Conservation (phyloP, 2,888 invertebrate species). For the Lissocephala sabroskyi region DNA sequence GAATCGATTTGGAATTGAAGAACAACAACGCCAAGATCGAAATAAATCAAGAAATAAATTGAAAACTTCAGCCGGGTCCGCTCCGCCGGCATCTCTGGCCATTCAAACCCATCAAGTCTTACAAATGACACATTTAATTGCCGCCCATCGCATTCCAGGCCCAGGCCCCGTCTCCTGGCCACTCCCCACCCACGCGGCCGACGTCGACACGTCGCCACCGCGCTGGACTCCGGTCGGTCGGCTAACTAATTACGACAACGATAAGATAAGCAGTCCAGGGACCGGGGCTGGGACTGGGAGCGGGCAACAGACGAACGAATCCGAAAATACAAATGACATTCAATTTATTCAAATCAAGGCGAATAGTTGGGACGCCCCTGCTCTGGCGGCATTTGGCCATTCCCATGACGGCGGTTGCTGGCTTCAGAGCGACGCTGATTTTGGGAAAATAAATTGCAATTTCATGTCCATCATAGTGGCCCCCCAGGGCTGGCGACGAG, state of each 20-base stretch:
- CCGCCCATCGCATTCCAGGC: conserved; percentile 6
- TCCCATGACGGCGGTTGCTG: conserved; percentile 18
- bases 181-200: conserved; percentile 5
- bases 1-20: neutral
- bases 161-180: neutral
- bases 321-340: conserved; percentile 60
- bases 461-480: conserved; percentile 52
- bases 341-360: conserved; percentile 66
- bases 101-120: conserved; percentile 12
- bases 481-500: too few species aligned
- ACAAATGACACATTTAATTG: conserved; percentile 53
- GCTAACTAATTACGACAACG: conserved; percentile 60
- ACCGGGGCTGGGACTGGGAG: conserved; percentile 4
- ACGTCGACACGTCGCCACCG: conserved; percentile 33
- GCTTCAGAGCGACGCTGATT: conserved; percentile 42
- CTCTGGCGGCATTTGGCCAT: conserved; percentile 8
- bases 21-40: conserved; percentile 43
- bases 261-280: conserved; percentile 56
- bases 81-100: conserved; percentile 27
- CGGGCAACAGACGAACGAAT: conserved; percentile 35
- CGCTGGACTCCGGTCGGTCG: conserved; percentile 49
- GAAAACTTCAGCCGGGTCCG: conserved; percentile 15
- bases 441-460: conserved; percentile 61
- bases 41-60: conserved; percentile 60
- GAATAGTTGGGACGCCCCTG: conserved; percentile 22